A percentile compares a stretch with the other conserved stretches of the same genome.
These are phyloP conservation scores for Ceratosolen solmsi DNA, from an alignment of 1,140 invertebrate species.

Conservation along the genomic window DNA sequence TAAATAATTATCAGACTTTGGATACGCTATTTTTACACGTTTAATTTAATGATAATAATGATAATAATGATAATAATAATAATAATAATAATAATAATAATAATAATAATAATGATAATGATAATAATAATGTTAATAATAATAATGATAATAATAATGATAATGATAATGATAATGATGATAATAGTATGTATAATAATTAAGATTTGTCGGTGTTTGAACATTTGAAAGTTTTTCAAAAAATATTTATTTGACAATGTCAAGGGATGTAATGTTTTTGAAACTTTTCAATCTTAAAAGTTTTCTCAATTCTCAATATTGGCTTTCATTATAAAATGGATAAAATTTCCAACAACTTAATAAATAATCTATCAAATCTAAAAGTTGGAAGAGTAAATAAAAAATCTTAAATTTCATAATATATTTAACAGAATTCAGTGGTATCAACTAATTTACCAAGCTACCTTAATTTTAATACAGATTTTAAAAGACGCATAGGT, in stretches of 20 bases:
- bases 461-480: neutral
- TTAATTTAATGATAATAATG: slow-evolving; percentile 19
- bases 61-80: slow-evolving; percentile 37
- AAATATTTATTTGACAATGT: slow-evolving; percentile 21
- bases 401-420: slow-evolving; percentile 33
- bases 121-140: slow-evolving; percentile 32
- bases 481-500: neutral
- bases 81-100: slow-evolving; percentile 33
- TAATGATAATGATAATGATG: neutral
- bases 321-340: slow-evolving; percentile 22
- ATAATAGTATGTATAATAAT: slow-evolving; percentile 31
- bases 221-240: slow-evolving; percentile 45
- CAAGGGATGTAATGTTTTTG: slow-evolving; percentile 9
- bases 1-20: slow-evolving; percentile 45
- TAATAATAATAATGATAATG: neutral
- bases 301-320: too few species aligned
- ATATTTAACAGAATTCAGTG: slow-evolving; percentile 29
- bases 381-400: slow-evolving; percentile 17
- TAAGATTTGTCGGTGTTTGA: slow-evolving; percentile 3
- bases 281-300: neutral
- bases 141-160: slow-evolving; percentile 24
- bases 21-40: slow-evolving; percentile 34
- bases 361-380: slow-evolving; percentile 43
- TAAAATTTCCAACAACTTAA: slow-evolving; percentile 46
- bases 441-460: slow-evolving; percentile 4